Base-by-base conservation (phyloP, 2,113 vertebrate species). In the Chelonoidis abingdonii region DNA sequence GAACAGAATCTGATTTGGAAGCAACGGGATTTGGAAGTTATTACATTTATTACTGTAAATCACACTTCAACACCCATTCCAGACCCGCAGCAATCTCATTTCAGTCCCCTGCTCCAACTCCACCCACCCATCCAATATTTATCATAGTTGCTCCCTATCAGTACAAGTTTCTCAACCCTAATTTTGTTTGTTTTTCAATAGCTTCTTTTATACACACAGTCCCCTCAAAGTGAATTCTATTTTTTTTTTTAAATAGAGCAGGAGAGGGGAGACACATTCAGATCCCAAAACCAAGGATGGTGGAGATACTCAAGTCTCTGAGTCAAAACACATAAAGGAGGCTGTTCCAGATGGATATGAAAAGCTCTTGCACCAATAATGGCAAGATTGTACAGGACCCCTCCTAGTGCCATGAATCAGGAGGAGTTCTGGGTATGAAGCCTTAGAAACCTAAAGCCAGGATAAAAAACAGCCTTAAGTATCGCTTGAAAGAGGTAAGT, bases 401-500 rank as follows among this genome's bases (percentile, higher is more conserved):
- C 83, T 54, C 88, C 52, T 72, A 72, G 25, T 0, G 2, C 21
- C 49, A 14, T 6, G 0, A 80, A 29, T 14, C 47, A 11, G 2
- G 3, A 11, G 2, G 3, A 35, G 47, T 35, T 65, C 54, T 49
- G 41, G 92, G 21, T 94, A 87, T 25, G 57, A 47, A 92, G 49
- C 44, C 29, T 86, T 86, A 11, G 19, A 62, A 62, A 29, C 12
- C 57, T 59, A 59, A 59, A 31, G 29, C 27, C 72, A 79, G 83
- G 10, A 59, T 92, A 90, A 87, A 90, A 12, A 84, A 22, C 22
- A 75, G 54, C 38, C 87, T 1, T 53, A 69, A 69, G 52, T 56
- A 38, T 84, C 24, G 54, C 56, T 35, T 86, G n/a, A 49, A 91
- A 76, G 22, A 16, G 6, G 8, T 35, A 78, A 6, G 8, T 35